Percentiles rank a stretch among this genome's conserved stretches.
phyloP scores from a whole-genome alignment of 2,113 vertebrate genomes.

The Hippoglossus stenolepis region DNA sequence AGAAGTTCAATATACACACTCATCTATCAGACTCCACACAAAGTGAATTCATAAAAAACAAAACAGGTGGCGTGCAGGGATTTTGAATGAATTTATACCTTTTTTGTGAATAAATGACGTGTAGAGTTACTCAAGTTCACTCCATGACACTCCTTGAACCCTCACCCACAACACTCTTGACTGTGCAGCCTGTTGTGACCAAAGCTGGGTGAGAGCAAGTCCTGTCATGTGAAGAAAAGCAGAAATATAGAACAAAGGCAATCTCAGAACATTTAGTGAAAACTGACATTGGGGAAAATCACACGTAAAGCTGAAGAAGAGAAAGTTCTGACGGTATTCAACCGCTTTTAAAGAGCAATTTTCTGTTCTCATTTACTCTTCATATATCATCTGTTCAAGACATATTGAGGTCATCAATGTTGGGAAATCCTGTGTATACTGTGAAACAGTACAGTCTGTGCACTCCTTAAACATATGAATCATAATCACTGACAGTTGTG shows the following conservation, averaged over 20 bases:
- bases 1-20: conserved; percentile 1
- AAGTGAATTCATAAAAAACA: neutral
- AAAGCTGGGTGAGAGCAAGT: neutral
- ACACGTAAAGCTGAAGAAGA: conserved; percentile 11
- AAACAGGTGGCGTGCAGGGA: no score
- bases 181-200: neutral
- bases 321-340: neutral
- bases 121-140: neutral
- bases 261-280: neutral
- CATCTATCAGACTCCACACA: neutral
- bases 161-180: neutral
- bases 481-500: neutral
- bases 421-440: conserved; percentile 27
- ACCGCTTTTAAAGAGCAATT: neutral
- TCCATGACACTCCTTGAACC: neutral
- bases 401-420: conserved; percentile 12
- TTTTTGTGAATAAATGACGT: no score
- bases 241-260: conserved; percentile 39
- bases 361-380: neutral
- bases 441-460: conserved; percentile 23
- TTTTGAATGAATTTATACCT: no score
- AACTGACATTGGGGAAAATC: neutral
- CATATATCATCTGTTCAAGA: conserved; percentile 9
- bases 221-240: conserved; percentile 28
- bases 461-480: conserved; percentile 23